Base-by-base conservation (phyloP, 1,140 invertebrate genomes). In the Bombus ignitus region DNA sequence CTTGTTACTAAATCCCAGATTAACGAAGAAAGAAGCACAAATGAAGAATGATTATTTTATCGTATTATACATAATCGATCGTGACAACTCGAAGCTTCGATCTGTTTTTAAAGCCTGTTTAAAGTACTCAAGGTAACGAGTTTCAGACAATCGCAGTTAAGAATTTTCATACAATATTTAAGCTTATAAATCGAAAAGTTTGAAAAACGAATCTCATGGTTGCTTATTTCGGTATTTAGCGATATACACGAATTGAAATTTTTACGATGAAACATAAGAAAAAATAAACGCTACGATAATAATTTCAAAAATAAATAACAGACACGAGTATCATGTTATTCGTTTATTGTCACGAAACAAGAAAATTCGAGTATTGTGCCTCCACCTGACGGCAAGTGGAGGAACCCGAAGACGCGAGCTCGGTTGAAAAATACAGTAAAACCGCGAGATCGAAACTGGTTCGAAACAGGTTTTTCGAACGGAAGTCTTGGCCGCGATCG, bases 401-500 rank as follows among this genome's bases (percentile, higher is more conserved):
- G 0, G 39, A 86, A 44, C 35, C 44, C 68, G 53, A 25, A 2
- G 15, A 5, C 25, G 87, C 42, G 42, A 15, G 18, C 42, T 57
- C 39, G 0, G 62, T 62, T 68, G 66, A 79, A 89, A 86, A 81
- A 81, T 89, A n/a, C 59, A 18, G 35, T 12, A 9, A 18, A 1
- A 37, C 44, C 78, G 68, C 72, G 65, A 62, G 57, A 32, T 57
- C 66, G 70, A 59, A 88, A 72, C 83, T 68, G 83, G 70, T 89
- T 88, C 72, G 73, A 80, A 57, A 68, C 42, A 65, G 65, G 44
- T 84, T 76, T 47, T 42, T 62, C 65, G 65, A 35, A 42, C 57
- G 70, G 68, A 88, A 86, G 75, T 89, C 32, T 81, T 65, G 73
- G 22, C 22, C 74, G 57, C 53, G 73, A 88, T 81, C 71, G 59